Base-by-base conservation (phyloP, 2,797 vertebrate species). In the Protosalanx chinensis region DNA sequence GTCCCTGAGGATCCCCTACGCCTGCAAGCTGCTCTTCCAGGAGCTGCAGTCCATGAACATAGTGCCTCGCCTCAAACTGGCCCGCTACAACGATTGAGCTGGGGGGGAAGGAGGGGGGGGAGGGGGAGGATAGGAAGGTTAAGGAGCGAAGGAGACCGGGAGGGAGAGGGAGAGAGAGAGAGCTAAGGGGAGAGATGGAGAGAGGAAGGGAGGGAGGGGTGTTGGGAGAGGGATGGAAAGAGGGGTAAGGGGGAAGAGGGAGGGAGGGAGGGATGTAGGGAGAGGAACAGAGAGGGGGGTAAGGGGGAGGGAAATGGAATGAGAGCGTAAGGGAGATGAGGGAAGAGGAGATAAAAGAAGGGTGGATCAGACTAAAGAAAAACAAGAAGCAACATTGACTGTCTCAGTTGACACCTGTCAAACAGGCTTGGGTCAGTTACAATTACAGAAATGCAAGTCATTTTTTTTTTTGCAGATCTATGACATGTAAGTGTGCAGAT, bases 31-130 rank as follows among this genome's bases (percentile, higher is more conserved):
- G 81, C 94, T 99, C 61, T 98, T 99, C 88, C 98, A 99, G 88
- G 97, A 99, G 77, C 89, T 99, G 62, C 97, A 99, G 90, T 98
- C 98, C 58, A 99, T 99, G 98, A 99, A 99, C 91, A 98, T 99
- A 76, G 95, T 99, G 84, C 97, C 97, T 64, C 93, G 97, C 81
- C 90, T 99, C 68, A 98, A 97, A 88, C 92, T 99, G 77, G 89
- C 97, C 0, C 96, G 95, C 74, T 99, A 99, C 91, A 99, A 99
- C 15, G 97, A 99, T 67, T 95, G 88, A 93, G 84, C 65, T 51
- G 67, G 35, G 41, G 70, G 61, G 59, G 46, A 29, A 56, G 62
- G 20, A 51, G 15, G 74, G 61, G 51, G 49, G 57, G 72, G 71
- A 79, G 79, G 78, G 82, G 73, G 61, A 69, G 74, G 60, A 41